Conservation (phyloP, 2,888 invertebrate species). For the Spisula solida region DNA sequence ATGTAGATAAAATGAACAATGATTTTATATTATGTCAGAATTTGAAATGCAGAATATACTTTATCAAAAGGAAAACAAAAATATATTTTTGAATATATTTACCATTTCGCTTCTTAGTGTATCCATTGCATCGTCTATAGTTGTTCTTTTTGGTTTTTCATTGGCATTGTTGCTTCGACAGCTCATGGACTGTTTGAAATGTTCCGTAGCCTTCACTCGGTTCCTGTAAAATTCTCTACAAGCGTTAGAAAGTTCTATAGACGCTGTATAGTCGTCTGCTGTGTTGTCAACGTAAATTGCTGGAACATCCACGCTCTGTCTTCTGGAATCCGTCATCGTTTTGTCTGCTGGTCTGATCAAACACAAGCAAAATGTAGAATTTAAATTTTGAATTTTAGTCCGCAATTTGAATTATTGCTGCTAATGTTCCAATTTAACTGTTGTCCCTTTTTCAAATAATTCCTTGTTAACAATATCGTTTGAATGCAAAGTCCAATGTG, state of each 20-base stretch:
- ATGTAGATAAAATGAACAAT: too few species aligned
- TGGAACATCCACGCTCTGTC: constrained; percentile 42
- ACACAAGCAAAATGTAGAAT: neutral
- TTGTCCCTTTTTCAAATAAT: neutral
- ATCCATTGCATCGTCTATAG: constrained; percentile 79
- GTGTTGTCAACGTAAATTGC: constrained; percentile 36
- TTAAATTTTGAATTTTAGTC: neutral
- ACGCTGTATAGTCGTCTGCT: constrained; percentile 78
- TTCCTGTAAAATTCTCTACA: constrained; percentile 81
- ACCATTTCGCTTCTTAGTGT: constrained; percentile 80
- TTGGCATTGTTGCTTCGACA: constrained; percentile 23
- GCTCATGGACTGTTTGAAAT: constrained; percentile 72
- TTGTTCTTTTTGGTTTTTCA: constrained; percentile 61
- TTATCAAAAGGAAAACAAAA: neutral
- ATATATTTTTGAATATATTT: constrained; percentile 26
- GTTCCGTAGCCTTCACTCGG: constrained; percentile 77
- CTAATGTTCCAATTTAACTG: neutral
- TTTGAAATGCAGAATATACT: neutral
- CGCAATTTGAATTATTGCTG: constrained; percentile 8
- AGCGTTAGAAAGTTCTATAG: constrained; percentile 82
- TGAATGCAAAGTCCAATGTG: neutral
- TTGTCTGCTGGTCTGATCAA: constrained; percentile 15
- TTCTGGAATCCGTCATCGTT: constrained; percentile 34
- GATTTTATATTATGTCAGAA: too few species aligned
- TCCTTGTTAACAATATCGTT: neutral